Base-by-base conservation (phyloP, 1,140 invertebrate species). In the Ceratina calcarata region DNA sequence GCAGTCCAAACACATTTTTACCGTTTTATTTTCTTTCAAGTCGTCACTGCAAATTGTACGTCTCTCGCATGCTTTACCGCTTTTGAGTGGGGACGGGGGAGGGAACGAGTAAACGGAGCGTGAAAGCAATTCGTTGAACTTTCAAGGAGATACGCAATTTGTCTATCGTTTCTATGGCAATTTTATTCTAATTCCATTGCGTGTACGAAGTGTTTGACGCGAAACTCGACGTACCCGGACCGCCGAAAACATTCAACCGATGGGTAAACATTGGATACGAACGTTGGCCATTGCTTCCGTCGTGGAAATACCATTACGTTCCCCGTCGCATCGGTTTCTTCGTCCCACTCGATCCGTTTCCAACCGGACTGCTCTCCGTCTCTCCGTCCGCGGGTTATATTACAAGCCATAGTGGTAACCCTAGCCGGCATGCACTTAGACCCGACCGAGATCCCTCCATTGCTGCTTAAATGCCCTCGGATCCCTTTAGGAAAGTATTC, bases 321-420 rank as follows among this genome's bases (percentile, higher is more conserved):
- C 61, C 58, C 61, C 61, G 22, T 58, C 53, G 60, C 37, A 18
- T 16, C 53, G 57, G 57, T 60, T 61, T 80, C 78, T 70, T 58
- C 32, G 64, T 67, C 72, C 16, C 64, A 15, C 72, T 62, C 69
- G 12, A 55, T 62, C 58, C 67, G 13, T 49, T 37, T 24, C 49
- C 66, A 51, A 45, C 16, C 45, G 62, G 68, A 57, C 61, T 53
- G 7, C 82, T 65, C 57, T 64, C 49, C 68, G 71, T 32, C 27
- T 32, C 27, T 32, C 27, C 74, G 58, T 71, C 55, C 75, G 68
- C 76, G 82, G 82, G 84, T 88, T 86, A 87, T 86, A 86, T 88
- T 88, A 88, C 87, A 88, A 68, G 65, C 86, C 82, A 86, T 88
- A 87, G 87, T 86, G 87, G 87, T 88, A 88, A 88, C 82, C 84